These are phyloP conservation scores for Cheilosia pagana DNA, from an alignment of 2,888 invertebrate genomes.

Conservation along the genomic window DNA sequence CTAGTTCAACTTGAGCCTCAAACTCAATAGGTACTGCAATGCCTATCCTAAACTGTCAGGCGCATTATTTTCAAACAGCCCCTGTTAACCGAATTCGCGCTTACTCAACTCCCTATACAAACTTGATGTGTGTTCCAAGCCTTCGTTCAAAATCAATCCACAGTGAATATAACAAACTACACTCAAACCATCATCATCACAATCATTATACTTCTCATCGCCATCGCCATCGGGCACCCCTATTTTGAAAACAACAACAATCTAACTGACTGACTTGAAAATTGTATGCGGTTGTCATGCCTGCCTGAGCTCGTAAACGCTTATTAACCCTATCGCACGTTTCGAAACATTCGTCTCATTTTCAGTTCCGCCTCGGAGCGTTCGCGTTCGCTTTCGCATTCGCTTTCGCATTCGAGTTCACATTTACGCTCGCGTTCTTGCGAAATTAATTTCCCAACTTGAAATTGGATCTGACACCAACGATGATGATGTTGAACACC, in stretches of 20 bases:
- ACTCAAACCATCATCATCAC: not conserved
- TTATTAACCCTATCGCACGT: constrained; percentile 68
- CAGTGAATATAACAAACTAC: not conserved
- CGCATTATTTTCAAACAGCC: no score
- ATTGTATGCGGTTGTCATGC: constrained; percentile 53
- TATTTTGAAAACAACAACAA: constrained; percentile 7
- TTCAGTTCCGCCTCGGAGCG: constrained; percentile 60
- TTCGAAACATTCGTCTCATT: constrained; percentile 61
- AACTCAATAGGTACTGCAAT: no score
- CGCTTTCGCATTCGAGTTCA: no score
- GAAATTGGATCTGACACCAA: constrained; percentile 71
- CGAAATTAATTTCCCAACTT: constrained; percentile 70
- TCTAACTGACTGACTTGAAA: constrained; percentile 5
- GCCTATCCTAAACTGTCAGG: no score
- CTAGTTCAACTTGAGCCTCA: no score
- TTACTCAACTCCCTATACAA: no score
- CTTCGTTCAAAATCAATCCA: no score
- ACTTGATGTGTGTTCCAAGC: no score
- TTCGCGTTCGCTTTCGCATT: no score
- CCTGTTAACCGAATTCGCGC: no score
- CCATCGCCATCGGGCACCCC: not conserved
- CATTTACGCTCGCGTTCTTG: constrained; percentile 13
- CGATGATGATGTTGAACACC: constrained; percentile 66
- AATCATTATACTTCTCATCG: not conserved
- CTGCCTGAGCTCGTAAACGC: constrained; percentile 59